Evolutionary conservation across 2,888 invertebrate genomes (phyloP).

Genomic region (Heliothis peltigera): DNA sequence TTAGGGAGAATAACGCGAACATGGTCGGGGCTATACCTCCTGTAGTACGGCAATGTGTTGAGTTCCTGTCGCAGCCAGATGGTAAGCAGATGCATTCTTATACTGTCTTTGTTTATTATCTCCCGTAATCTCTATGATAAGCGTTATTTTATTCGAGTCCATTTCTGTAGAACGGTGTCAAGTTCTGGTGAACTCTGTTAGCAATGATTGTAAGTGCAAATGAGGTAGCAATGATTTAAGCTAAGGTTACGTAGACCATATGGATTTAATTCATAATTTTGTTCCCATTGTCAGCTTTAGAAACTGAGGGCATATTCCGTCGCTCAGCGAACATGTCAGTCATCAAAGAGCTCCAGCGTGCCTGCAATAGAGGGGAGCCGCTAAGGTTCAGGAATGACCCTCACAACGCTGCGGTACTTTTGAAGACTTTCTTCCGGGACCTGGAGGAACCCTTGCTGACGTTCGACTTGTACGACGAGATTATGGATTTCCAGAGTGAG

Average conservation of each 20-base stretch:
- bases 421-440: constrained; percentile 98
- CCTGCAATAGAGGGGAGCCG: constrained; percentile 96
- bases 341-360: constrained; percentile 95
- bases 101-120: no score
- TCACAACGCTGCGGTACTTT: constrained; percentile 97
- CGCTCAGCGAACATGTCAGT: constrained; percentile 96
- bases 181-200: no score
- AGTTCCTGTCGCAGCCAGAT: constrained; percentile 96
- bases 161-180: no score
- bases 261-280: not conserved
- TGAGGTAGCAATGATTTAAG: no score
- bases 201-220: no score
- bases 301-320: constrained; percentile 98
- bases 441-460: constrained; percentile 98
- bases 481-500: constrained; percentile 96
- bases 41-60: constrained; percentile 96
- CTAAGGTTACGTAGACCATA: no score
- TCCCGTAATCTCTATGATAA: no score
- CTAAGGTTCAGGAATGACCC: constrained; percentile 95
- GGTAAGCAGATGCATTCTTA: constrained; percentile 87
- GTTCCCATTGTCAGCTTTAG: constrained; percentile 81
- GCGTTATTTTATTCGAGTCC: no score
- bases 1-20: constrained; percentile 95
- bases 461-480: constrained; percentile 97
- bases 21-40: constrained; percentile 96